phyloP scores from a whole-genome alignment of 92 coral and sea anemone genomes.

The Parazoanthus swiftii region DNA sequence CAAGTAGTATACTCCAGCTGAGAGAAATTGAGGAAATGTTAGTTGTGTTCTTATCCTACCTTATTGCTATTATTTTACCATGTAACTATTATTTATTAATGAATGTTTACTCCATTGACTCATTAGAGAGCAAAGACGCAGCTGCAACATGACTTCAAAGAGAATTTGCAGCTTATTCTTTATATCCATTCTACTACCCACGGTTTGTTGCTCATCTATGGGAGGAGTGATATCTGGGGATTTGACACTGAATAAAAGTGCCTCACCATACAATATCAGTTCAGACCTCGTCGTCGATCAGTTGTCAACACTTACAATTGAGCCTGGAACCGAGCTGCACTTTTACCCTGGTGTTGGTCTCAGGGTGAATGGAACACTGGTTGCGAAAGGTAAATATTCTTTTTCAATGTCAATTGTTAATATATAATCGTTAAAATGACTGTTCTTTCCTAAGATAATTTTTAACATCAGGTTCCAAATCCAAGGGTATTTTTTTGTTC shows the following conservation, averaged over 20 bases:
- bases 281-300: conserved; percentile 53
- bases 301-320: conserved; percentile 51
- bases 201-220: not conserved
- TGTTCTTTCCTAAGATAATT: too few relatives aligned
- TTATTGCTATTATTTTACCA: too few relatives aligned
- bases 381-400: conserved; percentile 53
- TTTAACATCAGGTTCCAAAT: too few relatives aligned
- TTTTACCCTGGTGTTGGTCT: conserved; percentile 56
- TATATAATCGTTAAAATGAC: too few relatives aligned
- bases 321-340: conserved; percentile 60
- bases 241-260: conserved; percentile 42
- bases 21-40: too few relatives aligned
- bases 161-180: not conserved
- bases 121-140: not conserved
- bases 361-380: conserved; percentile 57
- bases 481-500: too few relatives aligned
- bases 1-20: too few relatives aligned
- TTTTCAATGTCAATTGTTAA: too few relatives aligned
- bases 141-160: not conserved
- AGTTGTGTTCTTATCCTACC: too few relatives aligned
- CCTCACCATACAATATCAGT: conserved; percentile 60
- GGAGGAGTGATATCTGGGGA: conserved; percentile 45
- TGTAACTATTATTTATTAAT: too few relatives aligned
- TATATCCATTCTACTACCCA: not conserved
- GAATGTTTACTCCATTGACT: too few relatives aligned